Evolutionary conservation across 2,888 invertebrate species (phyloP).

Genomic region (Diogma glabrata): DNA sequence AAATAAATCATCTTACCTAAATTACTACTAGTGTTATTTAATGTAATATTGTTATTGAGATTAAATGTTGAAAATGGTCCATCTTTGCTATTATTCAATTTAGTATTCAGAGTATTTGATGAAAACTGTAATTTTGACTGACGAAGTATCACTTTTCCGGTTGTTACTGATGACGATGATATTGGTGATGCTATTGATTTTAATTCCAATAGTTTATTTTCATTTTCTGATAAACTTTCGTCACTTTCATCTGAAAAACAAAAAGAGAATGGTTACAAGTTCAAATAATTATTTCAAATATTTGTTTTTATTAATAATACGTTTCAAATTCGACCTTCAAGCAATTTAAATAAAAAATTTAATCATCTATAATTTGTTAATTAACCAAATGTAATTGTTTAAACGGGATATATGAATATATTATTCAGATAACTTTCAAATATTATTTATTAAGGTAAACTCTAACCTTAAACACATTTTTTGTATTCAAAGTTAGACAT

Average conservation of each 20-base stretch:
- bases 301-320: too few species aligned
- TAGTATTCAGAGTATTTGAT: not conserved
- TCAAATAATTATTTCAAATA: too few species aligned
- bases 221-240: constrained; percentile 12
- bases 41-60: constrained; percentile 12
- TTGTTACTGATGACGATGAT: not conserved
- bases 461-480: too few species aligned
- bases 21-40: not conserved
- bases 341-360: constrained; percentile 1
- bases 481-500: too few species aligned
- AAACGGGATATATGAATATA: too few species aligned
- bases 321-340: constrained; percentile 4
- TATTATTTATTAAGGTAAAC: too few species aligned
- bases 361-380: too few species aligned
- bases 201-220: constrained; percentile 5
- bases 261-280: too few species aligned
- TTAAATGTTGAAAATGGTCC: constrained; percentile 19
- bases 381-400: too few species aligned
- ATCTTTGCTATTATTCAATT: constrained; percentile 3
- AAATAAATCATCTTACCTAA: not conserved
- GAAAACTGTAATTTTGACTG: constrained; percentile 31
- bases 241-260: constrained; percentile 14
- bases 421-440: too few species aligned
- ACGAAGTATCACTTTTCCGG: constrained; percentile 27
- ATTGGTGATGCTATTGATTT: not conserved